Evolutionary conservation across 2,888 invertebrate species (phyloP).

Genomic region (Hydroisotoma schaefferi): DNA sequence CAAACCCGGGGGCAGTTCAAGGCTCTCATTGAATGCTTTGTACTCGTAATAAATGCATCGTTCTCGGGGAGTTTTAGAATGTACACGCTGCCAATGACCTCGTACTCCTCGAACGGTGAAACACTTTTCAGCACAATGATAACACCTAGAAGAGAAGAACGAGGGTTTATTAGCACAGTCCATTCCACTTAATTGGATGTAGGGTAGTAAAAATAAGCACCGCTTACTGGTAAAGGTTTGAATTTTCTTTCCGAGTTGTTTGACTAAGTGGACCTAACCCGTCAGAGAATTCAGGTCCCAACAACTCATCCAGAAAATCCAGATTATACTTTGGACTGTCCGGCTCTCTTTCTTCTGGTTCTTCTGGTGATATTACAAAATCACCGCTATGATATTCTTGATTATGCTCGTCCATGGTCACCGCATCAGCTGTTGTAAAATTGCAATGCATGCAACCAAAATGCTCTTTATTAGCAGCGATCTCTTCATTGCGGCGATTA

Average conservation of each 20-base stretch:
- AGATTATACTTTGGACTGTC: neutral
- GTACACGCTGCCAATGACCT: constrained; percentile 30
- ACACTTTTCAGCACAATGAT: constrained; percentile 50
- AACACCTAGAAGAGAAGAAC: constrained; percentile 51
- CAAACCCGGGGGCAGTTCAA: constrained; percentile 19
- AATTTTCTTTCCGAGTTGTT: neutral
- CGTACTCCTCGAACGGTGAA: constrained; percentile 41
- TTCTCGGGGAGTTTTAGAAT: constrained; percentile 22
- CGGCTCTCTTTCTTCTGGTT: neutral
- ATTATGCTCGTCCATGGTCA: neutral
- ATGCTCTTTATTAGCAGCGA: no score
- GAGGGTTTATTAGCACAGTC: no score
- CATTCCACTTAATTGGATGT: no score
- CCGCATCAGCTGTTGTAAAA: neutral
- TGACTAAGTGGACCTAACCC: neutral
- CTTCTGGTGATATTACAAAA: neutral
- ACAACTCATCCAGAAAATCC: neutral
- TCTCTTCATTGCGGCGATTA: no score
- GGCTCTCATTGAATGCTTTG: constrained; percentile 20
- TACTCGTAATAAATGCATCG: constrained; percentile 27
- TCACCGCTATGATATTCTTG: neutral
- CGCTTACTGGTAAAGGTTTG: constrained; percentile 16
- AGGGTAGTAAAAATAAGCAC: neutral
- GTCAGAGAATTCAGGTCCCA: neutral
- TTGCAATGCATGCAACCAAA: neutral